Base-by-base conservation (phyloP, 2,113 vertebrate species). In the Semicossyphus pulcher region DNA sequence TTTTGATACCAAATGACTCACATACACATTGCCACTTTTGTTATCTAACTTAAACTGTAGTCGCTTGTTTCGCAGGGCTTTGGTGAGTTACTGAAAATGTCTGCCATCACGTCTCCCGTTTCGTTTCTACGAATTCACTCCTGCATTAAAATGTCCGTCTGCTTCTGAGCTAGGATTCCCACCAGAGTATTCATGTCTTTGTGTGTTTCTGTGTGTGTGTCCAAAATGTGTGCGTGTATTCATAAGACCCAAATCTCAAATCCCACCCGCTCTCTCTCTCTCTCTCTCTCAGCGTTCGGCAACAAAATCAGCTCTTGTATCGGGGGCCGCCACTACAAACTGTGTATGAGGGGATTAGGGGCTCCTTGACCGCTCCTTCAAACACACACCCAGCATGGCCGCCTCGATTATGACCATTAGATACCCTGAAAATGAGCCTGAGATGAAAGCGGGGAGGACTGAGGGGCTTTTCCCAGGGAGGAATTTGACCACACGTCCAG, bases 321-420 rank as follows among this genome's bases (percentile, higher is more conserved):
- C 49, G 37, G 83, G 86, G 88, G 88, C 89, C 83, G 75, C 84
- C 90, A 92, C 90, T 87, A 93, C 90, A 89, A 89, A 91, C 87
- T 89, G 87, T 88, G 87, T 88, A 80, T 92, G 86, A 90, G 90
- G 72, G 92, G 93, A 94, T 94, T 94, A 94, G 82, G 85, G 91
- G 86, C 87, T 91, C 91, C 91, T 93, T 88, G 81, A 89, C 90
- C 84, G 79, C 84, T 89, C 84, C 90, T 88, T 91, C 90, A 93
- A 93, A 91, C 81, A 84, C 81, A 75, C 81, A 81, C 88, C 84
- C 94, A 94, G 93, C 93, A 93, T 89, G 92, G 84, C 86, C 49
- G 76, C 85, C 79, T 84, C 80, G 87, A 93, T 94, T 94, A 94
- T 94, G 91, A 94, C 91, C 86, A 90, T 93, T 94, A 93, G 90